Percentiles rank a stretch among this genome's conserved stretches.
Evolutionary conservation across 2,113 vertebrate genomes (phyloP).

Genomic region (Python bivittatus): DNA sequence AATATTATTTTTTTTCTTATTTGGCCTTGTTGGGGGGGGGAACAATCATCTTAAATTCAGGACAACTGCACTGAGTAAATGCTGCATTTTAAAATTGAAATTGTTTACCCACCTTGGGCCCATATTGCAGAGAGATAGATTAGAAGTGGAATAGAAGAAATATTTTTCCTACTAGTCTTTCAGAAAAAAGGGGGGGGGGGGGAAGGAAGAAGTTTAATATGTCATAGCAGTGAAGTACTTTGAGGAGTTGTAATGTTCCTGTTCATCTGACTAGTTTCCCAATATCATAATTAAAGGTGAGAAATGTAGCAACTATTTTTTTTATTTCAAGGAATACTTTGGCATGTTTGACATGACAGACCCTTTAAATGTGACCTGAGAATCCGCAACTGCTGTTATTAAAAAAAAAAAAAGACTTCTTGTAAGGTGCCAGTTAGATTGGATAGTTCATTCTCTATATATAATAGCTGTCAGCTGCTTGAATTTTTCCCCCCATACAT

Average conservation of each 20-base stretch:
- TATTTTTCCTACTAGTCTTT: background rate
- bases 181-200: background rate
- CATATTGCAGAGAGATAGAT: background rate
- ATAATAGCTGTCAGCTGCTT: conserved; percentile 25
- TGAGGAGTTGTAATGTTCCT: conserved; percentile 3
- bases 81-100: background rate
- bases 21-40: background rate
- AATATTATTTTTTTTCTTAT: background rate
- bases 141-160: background rate
- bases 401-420: conserved; percentile 18
- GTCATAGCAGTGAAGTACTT: background rate
- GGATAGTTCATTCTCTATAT: background rate
- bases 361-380: conserved; percentile 27
- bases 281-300: conserved; percentile 30
- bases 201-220: conserved; percentile 8
- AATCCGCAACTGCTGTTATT: background rate
- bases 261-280: conserved; percentile 20
- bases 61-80: background rate
- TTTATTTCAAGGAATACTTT: background rate
- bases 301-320: conserved; percentile 20
- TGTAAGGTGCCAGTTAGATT: background rate
- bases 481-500: background rate
- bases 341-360: background rate
- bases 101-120: background rate
- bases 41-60: background rate